Base-by-base conservation (phyloP, 2,888 invertebrate genomes). In the Epirrhoe alternata region DNA sequence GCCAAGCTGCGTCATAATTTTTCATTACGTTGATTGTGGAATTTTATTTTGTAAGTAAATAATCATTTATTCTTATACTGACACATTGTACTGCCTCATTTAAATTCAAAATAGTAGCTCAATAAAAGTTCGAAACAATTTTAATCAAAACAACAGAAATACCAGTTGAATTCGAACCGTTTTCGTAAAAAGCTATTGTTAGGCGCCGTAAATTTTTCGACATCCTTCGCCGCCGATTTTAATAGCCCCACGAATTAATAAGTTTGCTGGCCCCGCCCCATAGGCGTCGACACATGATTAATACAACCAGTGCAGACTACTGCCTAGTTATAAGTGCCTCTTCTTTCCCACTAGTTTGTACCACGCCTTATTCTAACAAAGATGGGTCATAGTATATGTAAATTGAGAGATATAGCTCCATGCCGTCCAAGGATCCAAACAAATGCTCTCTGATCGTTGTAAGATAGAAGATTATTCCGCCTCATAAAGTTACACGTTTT, bases 281-380 rank as follows among this genome's bases (percentile, higher is more conserved):
- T 87, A 90, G 93, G 93, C 92, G 92, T 90, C 87, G 81, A 87
- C 91, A 80, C 72, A 80, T 89, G 88, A 92, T 92, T 91, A 91
- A 92, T 92, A 89, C 83, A 84, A 75, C 82, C 78, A 77, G 81
- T 82, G 81, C 81, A 83, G 75, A 79, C 84, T 86, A 88, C 90
- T 92, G 90, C 89, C 87, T 90, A 82, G 79, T 81, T 78, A 79
- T 77, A 77, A 79, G 80, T 77, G 77, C 70, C 77, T 79, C 81
- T 80, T 80, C 80, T 77, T 78, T 81, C 83, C 83, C 83, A 84
- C 81, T 81, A 76, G 73, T 76, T 74, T 76, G 72, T 77, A 80
- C 81, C 82, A 86, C 85, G 84, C 85, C 85, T 86, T 77, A 73
- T 72, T 77, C 60, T 66, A 66, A 66, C 65, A 72, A 65, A 70